Evolutionary conservation across 2,888 invertebrate species (phyloP), one percentile per base, ranked within the genome.

Genomic region (Pediacus dermestoides): DNA sequence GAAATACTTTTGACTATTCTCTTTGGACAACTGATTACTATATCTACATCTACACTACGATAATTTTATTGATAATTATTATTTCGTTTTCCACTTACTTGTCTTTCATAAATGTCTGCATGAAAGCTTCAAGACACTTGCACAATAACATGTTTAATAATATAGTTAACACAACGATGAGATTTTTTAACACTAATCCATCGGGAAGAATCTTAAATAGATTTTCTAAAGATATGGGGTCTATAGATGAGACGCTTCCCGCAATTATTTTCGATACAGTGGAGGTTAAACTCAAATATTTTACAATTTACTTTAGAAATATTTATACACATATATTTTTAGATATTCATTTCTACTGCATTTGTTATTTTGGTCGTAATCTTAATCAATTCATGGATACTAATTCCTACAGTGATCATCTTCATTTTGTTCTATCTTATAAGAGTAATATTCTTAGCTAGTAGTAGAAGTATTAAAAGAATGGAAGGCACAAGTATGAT

Each of bases 381-480:
- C 1, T 77, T 84, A 8, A n/a, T n/a, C n/a, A 86, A 84, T 68
- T 78, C 77, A 55, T 79, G 78, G 75, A 69, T 84, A 1, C 48
- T 83, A 27, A 52, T 82, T 13, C 82, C 83, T 0, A 82, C 84
- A 0, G 65, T 74, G 0, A 58, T 80, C 2, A 75, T 88, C 4
- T 74, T 77, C 0, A 46, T 76, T 1, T 55, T 84, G n/a, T 82
- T 88, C 60, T 76, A 77, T 38, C 62, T 75, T 4, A 62, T 88
- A 11, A 63, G 87, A 16, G 66, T 71, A 1, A 72, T 83, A 49
- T 88, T 84, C 67, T 68, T 88, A 6, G 62, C 73, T n/a, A 84
- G 85, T 8, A 83, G 85, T 10, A 68, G 86, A 13, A 82, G 82
- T 55, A 67, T 88, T 18, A 88, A 81, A 66, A 67, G 80, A 52